Evolutionary conservation across 92 coral and sea anemone species (phyloP).

Genomic region (Epizoanthus stellaris): DNA sequence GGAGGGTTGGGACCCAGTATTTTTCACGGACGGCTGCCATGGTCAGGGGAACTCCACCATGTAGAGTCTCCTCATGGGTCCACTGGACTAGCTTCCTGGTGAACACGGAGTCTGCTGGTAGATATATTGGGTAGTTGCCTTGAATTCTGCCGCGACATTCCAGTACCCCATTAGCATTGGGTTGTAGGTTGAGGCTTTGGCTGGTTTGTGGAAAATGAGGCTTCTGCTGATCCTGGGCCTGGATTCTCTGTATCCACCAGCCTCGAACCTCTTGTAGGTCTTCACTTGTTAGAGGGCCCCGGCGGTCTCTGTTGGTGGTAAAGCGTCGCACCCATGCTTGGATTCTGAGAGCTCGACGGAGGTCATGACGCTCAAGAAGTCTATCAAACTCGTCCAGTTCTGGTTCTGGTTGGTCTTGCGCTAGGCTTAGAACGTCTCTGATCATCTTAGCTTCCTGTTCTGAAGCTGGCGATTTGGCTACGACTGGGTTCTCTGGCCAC

Average conservation of each 20-base stretch:
- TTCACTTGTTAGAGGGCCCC: constrained; percentile 58
- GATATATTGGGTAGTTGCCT: constrained; percentile 51
- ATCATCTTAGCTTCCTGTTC: constrained; percentile 49
- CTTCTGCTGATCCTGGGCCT: constrained; percentile 42
- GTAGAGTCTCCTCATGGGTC: constrained; percentile 61
- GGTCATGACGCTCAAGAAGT: constrained; percentile 52
- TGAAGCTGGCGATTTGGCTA: constrained; percentile 30
- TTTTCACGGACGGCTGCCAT: constrained; percentile 70
- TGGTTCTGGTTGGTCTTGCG: constrained; percentile 22
- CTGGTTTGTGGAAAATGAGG: constrained; percentile 55
- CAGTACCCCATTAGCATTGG: constrained; percentile 44
- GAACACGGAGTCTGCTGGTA: constrained; percentile 49
- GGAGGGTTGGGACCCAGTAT: constrained; percentile 66
- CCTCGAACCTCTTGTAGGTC: constrained; percentile 40
- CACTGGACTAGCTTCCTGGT: constrained; percentile 62
- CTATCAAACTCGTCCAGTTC: constrained; percentile 30
- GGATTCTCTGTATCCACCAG: constrained; percentile 56
- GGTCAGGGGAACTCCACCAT: constrained; percentile 64
- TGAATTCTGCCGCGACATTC: constrained; percentile 65
- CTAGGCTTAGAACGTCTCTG: constrained; percentile 47
- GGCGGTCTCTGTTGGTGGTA: constrained; percentile 45
- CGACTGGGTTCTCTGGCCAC: constrained; percentile 55
- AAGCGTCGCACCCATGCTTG: constrained; percentile 65
- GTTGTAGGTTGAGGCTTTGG: constrained; percentile 42
- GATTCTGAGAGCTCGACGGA: constrained; percentile 56